phyloP scores from a whole-genome alignment of 2,113 vertebrate species.

The Murina feae region DNA sequence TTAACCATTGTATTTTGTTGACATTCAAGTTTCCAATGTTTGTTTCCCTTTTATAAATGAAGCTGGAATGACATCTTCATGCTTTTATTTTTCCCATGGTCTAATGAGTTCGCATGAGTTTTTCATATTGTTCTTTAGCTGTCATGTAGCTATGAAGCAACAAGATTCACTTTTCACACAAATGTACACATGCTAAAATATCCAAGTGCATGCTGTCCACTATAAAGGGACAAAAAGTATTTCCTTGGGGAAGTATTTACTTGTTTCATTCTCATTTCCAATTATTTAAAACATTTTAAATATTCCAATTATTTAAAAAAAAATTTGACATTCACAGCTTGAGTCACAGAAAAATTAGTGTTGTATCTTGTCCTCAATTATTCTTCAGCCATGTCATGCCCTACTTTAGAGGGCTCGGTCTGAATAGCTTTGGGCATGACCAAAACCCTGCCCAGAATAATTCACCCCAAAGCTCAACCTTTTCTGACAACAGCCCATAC shows the following conservation, averaged over 20 bases:
- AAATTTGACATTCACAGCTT: background rate
- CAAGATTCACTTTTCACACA: background rate
- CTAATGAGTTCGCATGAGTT: background rate
- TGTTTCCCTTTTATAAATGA: slow-evolving; percentile 8
- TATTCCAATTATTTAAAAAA: background rate
- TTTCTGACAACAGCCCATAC: background rate
- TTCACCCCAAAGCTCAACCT: background rate
- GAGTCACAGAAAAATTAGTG: background rate
- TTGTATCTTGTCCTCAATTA: background rate
- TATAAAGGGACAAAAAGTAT: background rate
- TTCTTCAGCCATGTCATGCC: background rate
- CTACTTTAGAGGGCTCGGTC: background rate
- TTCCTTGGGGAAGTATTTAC: background rate
- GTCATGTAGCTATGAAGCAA: background rate
- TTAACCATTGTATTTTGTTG: background rate
- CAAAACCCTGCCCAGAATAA: background rate
- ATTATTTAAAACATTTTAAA: slow-evolving; percentile 1
- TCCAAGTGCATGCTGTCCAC: background rate
- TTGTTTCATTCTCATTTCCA: background rate
- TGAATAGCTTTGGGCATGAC: background rate
- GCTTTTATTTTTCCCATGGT: background rate
- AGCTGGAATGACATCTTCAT: background rate
- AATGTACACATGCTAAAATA: background rate
- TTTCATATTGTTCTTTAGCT: background rate
- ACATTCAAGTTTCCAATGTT: background rate